phyloP scores from a whole-genome alignment of 1,140 invertebrate genomes.

The Bombus difficillimus region DNA sequence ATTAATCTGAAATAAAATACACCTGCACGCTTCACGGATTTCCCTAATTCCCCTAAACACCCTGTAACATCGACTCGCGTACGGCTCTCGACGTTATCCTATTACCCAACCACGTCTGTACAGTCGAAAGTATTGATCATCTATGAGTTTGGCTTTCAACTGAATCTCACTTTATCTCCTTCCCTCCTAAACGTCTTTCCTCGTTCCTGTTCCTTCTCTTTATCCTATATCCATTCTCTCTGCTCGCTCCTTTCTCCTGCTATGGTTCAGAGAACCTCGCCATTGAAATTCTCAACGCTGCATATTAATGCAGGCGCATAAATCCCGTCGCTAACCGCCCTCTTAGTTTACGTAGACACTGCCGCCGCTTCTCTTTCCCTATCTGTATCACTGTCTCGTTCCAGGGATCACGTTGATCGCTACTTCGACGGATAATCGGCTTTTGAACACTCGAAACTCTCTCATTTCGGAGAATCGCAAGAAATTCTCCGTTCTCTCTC shows the following conservation, averaged over 20 bases:
- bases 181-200: too few relatives aligned
- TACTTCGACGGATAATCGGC: conserved; percentile 41
- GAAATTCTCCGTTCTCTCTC: conserved; percentile 18
- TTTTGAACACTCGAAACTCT: conserved; percentile 26
- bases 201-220: not conserved
- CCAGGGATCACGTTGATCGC: conserved; percentile 4
- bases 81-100: not conserved
- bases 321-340: conserved; percentile 61
- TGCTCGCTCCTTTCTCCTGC: too few relatives aligned
- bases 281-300: conserved; percentile 73
- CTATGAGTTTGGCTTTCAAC: conserved; percentile 11
- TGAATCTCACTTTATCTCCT: not conserved
- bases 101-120: not conserved
- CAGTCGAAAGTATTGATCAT: conserved; percentile 18
- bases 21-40: not conserved
- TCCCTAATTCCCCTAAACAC: not conserved
- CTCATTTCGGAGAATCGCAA: not conserved
- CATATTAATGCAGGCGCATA: conserved; percentile 75
- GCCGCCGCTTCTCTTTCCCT: not conserved
- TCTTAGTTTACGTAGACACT: conserved; percentile 24
- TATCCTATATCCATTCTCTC: not conserved
- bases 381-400: conserved; percentile 7
- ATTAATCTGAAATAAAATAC: not conserved
- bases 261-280: conserved; percentile 17
- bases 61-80: not conserved